Evolutionary conservation across 2,113 vertebrate genomes (phyloP).

Genomic region (Passer domesticus): DNA sequence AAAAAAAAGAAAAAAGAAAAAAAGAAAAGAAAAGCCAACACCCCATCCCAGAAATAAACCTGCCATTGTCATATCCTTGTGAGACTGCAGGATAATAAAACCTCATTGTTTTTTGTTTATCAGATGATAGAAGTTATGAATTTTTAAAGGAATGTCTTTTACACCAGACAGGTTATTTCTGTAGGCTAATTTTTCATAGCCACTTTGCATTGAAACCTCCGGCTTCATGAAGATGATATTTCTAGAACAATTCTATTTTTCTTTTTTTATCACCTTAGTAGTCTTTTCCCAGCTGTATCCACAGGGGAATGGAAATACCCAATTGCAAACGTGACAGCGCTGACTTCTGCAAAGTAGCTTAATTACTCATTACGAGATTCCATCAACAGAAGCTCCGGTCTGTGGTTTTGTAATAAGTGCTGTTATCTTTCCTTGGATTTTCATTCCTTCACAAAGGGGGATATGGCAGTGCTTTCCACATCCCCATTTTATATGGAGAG

Average conservation of each 20-base stretch:
- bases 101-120: background rate
- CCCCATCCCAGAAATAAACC: background rate
- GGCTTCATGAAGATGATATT: constrained; percentile 42
- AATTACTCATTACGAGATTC: constrained; percentile 81
- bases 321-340: constrained; percentile 69
- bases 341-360: constrained; percentile 76
- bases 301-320: constrained; percentile 66
- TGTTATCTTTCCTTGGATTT: constrained; percentile 79
- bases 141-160: constrained; percentile 36
- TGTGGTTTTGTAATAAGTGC: constrained; percentile 79
- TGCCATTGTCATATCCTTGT: background rate
- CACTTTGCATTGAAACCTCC: background rate
- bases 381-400: constrained; percentile 77
- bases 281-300: constrained; percentile 71
- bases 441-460: constrained; percentile 78
- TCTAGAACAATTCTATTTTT: constrained; percentile 62
- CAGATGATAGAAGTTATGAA: background rate
- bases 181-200: constrained; percentile 51
- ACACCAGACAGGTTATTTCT: constrained; percentile 29
- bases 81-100: background rate
- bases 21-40: background rate
- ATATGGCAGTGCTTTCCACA: constrained; percentile 67
- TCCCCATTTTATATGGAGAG: constrained; percentile 75
- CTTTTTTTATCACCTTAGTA: constrained; percentile 69
- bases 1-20: background rate